Evolutionary conservation across 2,113 vertebrate genomes (phyloP), one percentile per base, ranked within the genome.

Genomic region (Aspidoscelis tigris): DNA sequence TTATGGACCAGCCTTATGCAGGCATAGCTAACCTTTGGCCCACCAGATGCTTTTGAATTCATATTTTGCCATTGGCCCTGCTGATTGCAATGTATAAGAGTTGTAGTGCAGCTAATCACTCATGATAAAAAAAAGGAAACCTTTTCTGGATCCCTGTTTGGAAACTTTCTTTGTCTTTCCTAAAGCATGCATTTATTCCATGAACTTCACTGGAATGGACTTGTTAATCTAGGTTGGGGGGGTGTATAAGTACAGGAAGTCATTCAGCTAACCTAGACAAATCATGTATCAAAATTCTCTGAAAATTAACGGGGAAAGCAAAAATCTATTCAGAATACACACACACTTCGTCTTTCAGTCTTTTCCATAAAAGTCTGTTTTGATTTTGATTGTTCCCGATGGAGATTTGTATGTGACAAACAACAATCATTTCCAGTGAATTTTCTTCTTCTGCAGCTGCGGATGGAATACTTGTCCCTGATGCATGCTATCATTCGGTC

Each of bases 381-480:
- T 78, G 1, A 22, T 18, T n/a, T 39, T 3, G 18, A 22, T 47
- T 69, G 12, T 53, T 43, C 75, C 39, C 33, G 64, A 18, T 65
- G 72, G 78, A 73, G 73, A 39, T 0, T 7, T 26, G 33, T 24
- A 75, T 76, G 80, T 88, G 87, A 74, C 53, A 8, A 76, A n/a
- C 55, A 18, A 61, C 70, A 80, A 82, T 78, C 90, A 86, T 90
- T 89, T 81, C 79, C 53, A 21, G 24, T 1, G 43, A 71, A 72
- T 70, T 7, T 22, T 58, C 74, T 75, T 75, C 89, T 87, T 73
- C 87, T 85, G 71, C 94, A 99, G 99, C 93, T 99, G 91, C 95
- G 99, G 85, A 98, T 98, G 98, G 98, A 99, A 93, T 99, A 99
- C 91, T 96, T 99, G 2, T 99, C 98, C 73, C 97, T 99, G 93